These are phyloP conservation scores for Chelonoidis abingdonii DNA, from an alignment of 2,113 vertebrate species.

Conservation along the genomic window DNA sequence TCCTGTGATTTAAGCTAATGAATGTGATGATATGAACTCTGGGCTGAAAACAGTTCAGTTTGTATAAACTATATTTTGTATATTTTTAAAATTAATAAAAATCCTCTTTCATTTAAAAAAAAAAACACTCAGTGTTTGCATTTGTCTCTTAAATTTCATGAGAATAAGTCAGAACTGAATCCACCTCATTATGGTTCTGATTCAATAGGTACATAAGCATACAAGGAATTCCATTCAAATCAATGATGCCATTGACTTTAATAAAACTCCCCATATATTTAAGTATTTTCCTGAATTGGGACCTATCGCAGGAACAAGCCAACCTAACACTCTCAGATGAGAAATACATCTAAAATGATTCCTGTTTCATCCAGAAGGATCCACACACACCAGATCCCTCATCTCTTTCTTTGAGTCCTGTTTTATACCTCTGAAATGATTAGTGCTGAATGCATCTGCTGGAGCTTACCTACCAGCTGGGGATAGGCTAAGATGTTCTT, in stretches of 20 bases:
- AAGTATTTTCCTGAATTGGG: accelerated
- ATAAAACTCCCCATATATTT: neutral
- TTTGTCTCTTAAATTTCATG: neutral
- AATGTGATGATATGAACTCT: neutral
- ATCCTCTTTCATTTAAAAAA: neutral
- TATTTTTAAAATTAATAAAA: neutral
- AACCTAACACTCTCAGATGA: neutral
- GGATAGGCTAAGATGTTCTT: neutral
- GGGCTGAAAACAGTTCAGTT: neutral
- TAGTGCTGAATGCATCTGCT: neutral
- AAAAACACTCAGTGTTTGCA: neutral
- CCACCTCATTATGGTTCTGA: neutral
- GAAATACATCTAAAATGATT: neutral
- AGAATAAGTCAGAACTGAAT: neutral
- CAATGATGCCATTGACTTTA: neutral
- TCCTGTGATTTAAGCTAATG: neutral
- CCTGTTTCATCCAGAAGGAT: accelerated
- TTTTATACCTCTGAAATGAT: neutral
- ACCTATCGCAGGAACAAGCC: accelerated
- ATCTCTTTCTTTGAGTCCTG: neutral
- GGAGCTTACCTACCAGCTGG: neutral
- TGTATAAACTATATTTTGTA: neutral
- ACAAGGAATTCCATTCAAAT: neutral
- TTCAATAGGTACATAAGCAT: neutral
- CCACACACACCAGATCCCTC: accelerated